Evolutionary conservation across 2,113 vertebrate genomes (phyloP).

Genomic region (Hippotragus niger): DNA sequence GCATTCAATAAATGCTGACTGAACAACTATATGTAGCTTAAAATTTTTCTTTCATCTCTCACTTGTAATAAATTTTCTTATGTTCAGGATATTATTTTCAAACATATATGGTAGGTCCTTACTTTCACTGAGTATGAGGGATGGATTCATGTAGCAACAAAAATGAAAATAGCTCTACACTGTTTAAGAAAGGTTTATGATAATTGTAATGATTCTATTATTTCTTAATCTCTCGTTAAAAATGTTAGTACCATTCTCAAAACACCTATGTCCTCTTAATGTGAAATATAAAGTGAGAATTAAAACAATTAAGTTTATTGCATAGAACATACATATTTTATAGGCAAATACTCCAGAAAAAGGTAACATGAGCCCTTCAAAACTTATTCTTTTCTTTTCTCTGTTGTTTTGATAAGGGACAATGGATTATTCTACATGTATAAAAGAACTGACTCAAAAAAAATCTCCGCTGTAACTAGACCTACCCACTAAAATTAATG

Average conservation of each 20-base stretch:
- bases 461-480: neutral
- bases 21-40: neutral
- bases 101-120: neutral
- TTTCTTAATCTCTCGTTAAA: neutral
- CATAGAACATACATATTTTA: neutral
- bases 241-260: neutral
- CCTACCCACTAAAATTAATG: neutral
- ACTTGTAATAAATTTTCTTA: neutral
- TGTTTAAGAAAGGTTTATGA: neutral
- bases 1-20: neutral
- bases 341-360: neutral
- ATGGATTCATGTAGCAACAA: neutral
- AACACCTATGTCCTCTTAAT: neutral
- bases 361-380: neutral
- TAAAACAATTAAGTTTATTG: neutral
- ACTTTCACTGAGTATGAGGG: neutral
- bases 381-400: neutral
- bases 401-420: neutral
- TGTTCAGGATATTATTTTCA: neutral
- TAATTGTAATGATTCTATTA: neutral
- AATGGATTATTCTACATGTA: neutral
- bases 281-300: neutral
- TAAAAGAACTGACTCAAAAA: neutral
- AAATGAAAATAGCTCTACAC: neutral
- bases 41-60: neutral